Evolutionary conservation across 2,797 vertebrate species (phyloP).

Genomic region (Protosalanx chinensis): DNA sequence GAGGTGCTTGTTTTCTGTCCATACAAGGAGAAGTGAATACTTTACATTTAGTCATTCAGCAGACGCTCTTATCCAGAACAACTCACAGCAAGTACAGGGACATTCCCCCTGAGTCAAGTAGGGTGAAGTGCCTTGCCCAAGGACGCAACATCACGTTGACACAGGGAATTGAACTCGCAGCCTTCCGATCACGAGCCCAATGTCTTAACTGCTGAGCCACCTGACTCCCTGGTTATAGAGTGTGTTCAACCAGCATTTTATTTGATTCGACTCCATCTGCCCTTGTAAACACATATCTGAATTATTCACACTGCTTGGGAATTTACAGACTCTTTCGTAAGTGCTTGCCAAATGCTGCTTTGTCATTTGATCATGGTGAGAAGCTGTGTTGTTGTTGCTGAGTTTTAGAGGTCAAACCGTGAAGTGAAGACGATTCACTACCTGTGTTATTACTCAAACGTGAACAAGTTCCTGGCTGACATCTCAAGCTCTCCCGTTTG

Average conservation of each 20-base stretch:
- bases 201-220: too few relatives aligned
- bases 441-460: background rate
- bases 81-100: too few relatives aligned
- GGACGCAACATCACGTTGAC: too few relatives aligned
- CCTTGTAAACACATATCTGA: background rate
- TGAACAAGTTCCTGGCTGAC: background rate
- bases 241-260: background rate
- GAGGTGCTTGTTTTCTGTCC: background rate
- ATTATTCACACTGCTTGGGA: background rate
- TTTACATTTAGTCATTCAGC: too few relatives aligned
- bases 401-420: conserved; percentile 10
- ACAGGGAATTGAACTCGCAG: too few relatives aligned
- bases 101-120: too few relatives aligned
- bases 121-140: too few relatives aligned
- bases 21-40: background rate
- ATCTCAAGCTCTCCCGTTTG: background rate
- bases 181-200: too few relatives aligned
- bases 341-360: conserved; percentile 13
- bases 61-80: too few relatives aligned
- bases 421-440: conserved; percentile 6
- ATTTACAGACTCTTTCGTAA: background rate
- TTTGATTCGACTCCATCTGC: background rate
- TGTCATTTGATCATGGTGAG: conserved; percentile 24
- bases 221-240: too few relatives aligned
- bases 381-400: conserved; percentile 3